phyloP scores from a whole-genome alignment of 2,113 vertebrate genomes.

The Scartelaos histophorus region DNA sequence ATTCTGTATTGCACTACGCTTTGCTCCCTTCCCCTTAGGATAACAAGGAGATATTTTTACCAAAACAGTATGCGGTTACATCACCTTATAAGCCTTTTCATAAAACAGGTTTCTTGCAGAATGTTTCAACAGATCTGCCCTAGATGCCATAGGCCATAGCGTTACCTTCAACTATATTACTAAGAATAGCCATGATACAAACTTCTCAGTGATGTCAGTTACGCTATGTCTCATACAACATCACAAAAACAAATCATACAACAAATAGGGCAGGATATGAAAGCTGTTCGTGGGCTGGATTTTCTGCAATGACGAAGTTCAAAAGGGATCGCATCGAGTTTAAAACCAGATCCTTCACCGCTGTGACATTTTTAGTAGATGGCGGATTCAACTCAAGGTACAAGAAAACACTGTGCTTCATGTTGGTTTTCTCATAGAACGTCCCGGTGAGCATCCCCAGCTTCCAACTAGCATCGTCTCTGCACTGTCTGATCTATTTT shows the following conservation, averaged over 20 bases:
- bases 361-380: constrained; percentile 5
- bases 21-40: neutral
- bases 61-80: constrained; percentile 4
- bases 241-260: constrained; percentile 5
- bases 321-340: neutral
- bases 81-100: neutral
- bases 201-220: constrained; percentile 1
- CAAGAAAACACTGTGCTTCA: constrained; percentile 22
- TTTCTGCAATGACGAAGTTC: neutral
- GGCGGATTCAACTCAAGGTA: constrained; percentile 6
- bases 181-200: neutral
- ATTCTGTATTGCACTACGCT: constrained; percentile 1
- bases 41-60: neutral
- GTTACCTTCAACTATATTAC: neutral
- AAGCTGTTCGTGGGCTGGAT: neutral
- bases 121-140: neutral
- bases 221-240: neutral
- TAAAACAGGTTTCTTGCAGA: constrained; percentile 5
- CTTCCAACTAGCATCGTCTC: neutral
- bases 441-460: constrained; percentile 18
- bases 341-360: neutral
- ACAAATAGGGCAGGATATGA: constrained; percentile 8
- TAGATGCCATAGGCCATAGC: neutral
- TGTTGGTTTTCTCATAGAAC: constrained; percentile 12
- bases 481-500: constrained; percentile 12